Conservation (phyloP, 1,140 invertebrate species). For the Nautilus pompilius region DNA sequence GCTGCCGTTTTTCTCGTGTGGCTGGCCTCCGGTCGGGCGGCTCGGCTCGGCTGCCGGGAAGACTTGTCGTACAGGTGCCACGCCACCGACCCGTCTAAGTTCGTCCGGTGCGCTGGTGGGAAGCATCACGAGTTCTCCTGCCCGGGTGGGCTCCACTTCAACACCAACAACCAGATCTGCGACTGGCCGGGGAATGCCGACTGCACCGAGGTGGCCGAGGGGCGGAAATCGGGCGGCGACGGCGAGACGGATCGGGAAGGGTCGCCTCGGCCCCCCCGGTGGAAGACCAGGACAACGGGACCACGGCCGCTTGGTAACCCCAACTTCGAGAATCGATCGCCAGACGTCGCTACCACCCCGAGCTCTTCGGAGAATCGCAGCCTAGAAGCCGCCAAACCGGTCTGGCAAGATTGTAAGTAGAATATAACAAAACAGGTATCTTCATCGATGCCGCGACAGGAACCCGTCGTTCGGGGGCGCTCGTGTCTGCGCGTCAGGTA, state of each 20-base stretch:
- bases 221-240: not conserved
- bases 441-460: too few species aligned
- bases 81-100: slow-evolving; percentile 8
- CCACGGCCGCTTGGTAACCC: too few species aligned
- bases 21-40: not conserved
- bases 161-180: slow-evolving; percentile 22
- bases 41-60: slow-evolving; percentile 8
- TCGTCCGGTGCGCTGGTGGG: slow-evolving; percentile 16
- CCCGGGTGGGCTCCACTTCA: slow-evolving; percentile 20
- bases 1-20: not conserved
- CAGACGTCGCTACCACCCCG: too few species aligned
- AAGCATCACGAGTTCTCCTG: slow-evolving; percentile 19
- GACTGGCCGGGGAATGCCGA: slow-evolving; percentile 28
- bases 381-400: too few species aligned
- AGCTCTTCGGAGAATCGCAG: too few species aligned
- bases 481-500: too few species aligned
- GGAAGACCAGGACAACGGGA: too few species aligned
- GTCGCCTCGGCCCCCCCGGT: not conserved
- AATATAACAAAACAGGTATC: too few species aligned
- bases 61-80: slow-evolving; percentile 16
- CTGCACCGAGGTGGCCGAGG: slow-evolving; percentile 5
- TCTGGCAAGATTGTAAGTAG: too few species aligned
- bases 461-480: too few species aligned
- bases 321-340: too few species aligned
- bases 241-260: not conserved